Evolutionary conservation across 2,113 vertebrate genomes (phyloP), one percentile per base, ranked within the genome.

Genomic region (Fregetta grallaria): DNA sequence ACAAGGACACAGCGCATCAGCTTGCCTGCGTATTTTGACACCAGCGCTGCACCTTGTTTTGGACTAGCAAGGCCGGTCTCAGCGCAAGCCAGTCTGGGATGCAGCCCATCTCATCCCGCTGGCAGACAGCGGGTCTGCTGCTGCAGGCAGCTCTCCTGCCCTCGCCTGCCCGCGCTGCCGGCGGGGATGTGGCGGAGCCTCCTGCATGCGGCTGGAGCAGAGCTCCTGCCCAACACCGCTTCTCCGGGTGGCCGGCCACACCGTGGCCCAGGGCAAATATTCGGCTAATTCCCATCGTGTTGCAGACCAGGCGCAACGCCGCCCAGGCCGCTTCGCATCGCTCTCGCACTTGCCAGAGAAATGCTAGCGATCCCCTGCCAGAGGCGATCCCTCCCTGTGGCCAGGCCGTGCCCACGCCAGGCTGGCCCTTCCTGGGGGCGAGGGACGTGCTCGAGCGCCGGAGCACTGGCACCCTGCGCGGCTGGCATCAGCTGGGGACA

Each of bases 221-320:
- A 76, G 47, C 36, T 90, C 16, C 65, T 52, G 29, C 85, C 83
- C 0, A 0, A 4, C 9, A 4, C 40, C 1, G 10, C 83, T 63
- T 75, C 83, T 71, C 75, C 34, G 67, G 71, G 9, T 68, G 76
- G 36, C 68, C 65, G 7, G 40, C n/a, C n/a, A n/a, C n/a, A n/a
- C n/a, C n/a, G n/a, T n/a, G n/a, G n/a, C n/a, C n/a, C n/a, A n/a
- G n/a, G n/a, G 85, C n/a, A 61, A 71, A 61, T 32, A 68, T 9
- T 66, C 0, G 0, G 22, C 71, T 71, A 18, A 86, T 89, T 89
- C 68, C 72, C 3, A 1, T 9, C 1, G 0, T 1, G 5, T 25
- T 70, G 88, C 75, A 23, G 17, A 38, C 29, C 1, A 3, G 79
- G 79, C 19, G 3, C 71, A 8, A 25, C 0, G 11, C 82, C 9